Percentiles rank a stretch among this genome's conserved stretches.
Conservation (phyloP, 2,888 invertebrate genomes). For the Erebia palarica region DNA sequence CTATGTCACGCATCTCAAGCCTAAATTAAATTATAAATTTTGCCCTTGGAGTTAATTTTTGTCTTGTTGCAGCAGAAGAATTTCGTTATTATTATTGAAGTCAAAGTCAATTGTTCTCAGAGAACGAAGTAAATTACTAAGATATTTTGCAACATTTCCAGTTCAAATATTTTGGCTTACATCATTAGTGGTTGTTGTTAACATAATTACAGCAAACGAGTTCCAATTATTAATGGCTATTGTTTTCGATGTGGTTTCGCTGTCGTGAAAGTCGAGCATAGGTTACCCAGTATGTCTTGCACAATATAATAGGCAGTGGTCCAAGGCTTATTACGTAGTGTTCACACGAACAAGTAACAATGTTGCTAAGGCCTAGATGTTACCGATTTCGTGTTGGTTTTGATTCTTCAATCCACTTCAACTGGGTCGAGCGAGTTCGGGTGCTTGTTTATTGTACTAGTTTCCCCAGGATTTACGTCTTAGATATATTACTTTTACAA, state of each 20-base stretch:
- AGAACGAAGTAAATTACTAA: neutral
- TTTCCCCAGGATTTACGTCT: neutral
- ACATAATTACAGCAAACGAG: neutral
- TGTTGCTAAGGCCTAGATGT: neutral
- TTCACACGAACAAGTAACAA: neutral
- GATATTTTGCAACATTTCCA: neutral
- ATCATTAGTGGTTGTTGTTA: neutral
- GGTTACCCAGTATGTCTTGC: constrained; percentile 9
- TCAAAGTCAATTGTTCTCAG: neutral
- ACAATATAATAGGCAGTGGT: neutral
- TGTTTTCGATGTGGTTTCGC: constrained; percentile 1
- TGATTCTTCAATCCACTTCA: constrained; percentile 4
- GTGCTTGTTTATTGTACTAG: neutral
- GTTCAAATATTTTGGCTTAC: neutral
- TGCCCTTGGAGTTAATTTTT: neutral
- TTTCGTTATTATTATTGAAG: neutral
- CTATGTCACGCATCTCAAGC: neutral
- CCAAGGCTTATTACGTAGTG: constrained; percentile 1
- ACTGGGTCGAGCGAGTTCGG: neutral
- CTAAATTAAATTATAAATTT: neutral
- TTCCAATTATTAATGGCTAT: constrained; percentile 6
- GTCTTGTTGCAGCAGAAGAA: neutral
- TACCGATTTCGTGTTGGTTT: neutral
- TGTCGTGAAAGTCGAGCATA: neutral
- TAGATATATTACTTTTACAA: neutral